Percentiles rank a stretch among this genome's conserved stretches.
These are phyloP conservation scores for Cynopterus brachyotis DNA, from an alignment of 2,113 vertebrate genomes.

Conservation along the genomic window DNA sequence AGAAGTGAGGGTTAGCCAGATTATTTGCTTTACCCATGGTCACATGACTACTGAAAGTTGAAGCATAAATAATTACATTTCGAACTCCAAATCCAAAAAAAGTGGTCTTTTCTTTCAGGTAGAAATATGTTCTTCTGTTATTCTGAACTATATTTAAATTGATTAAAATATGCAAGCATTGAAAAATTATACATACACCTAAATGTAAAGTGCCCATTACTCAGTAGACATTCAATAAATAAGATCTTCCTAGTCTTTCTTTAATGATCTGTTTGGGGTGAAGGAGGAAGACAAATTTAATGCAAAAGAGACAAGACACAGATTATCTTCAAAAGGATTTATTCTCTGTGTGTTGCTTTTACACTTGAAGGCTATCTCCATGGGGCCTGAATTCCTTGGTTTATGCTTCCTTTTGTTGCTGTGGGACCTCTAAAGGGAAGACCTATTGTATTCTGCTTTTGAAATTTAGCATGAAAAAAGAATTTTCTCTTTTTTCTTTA, in stretches of 20 bases:
- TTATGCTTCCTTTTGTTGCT: background rate
- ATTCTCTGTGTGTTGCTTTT: background rate
- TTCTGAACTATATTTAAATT: background rate
- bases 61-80: background rate
- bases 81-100: background rate
- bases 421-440: background rate
- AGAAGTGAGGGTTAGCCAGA: background rate
- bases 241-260: background rate
- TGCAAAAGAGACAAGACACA: background rate
- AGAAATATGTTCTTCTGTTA: background rate
- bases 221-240: background rate
- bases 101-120: background rate
- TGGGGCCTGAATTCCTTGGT: background rate
- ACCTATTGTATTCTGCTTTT: background rate
- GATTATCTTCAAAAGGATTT: background rate
- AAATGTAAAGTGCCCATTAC: fast-evolving
- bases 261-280: background rate
- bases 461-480: background rate
- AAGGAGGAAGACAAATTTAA: background rate
- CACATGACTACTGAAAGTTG: background rate
- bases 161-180: background rate
- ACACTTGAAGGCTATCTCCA: background rate
- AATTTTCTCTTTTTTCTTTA: background rate
- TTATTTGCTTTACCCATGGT: background rate
- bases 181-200: background rate